These are phyloP conservation scores for Otis tarda DNA, from an alignment of 2,113 vertebrate genomes.

Conservation along the genomic window DNA sequence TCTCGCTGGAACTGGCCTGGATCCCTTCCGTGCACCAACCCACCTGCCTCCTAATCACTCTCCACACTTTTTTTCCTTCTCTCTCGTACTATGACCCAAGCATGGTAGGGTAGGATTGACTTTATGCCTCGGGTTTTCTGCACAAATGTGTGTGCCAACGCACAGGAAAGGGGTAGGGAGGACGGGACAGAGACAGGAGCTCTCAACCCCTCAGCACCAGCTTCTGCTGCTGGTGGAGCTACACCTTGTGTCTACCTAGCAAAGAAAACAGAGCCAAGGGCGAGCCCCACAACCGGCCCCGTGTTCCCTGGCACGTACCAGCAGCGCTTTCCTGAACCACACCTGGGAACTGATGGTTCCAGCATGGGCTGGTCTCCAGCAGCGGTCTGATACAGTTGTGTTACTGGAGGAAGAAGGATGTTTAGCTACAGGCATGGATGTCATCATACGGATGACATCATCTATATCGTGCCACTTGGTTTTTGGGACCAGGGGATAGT, in stretches of 20 bases:
- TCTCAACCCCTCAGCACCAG: background rate
- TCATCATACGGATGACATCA: accelerated
- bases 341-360: background rate
- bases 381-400: background rate
- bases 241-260: background rate
- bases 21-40: background rate
- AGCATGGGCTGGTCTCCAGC: background rate
- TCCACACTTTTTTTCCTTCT: background rate
- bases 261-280: background rate
- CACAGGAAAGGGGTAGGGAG: background rate
- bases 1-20: background rate
- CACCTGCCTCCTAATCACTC: background rate
- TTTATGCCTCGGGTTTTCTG: background rate
- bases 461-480: background rate
- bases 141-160: accelerated
- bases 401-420: background rate
- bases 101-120: background rate
- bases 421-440: background rate
- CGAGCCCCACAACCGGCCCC: background rate
- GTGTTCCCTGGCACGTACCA: accelerated
- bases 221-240: background rate
- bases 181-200: background rate
- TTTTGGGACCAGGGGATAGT: background rate
- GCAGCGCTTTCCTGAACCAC: background rate
- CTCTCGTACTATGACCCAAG: background rate